Evolutionary conservation across 2,888 invertebrate genomes (phyloP), one percentile per base, ranked within the genome.

Genomic region (Trachelus tabidus): DNA sequence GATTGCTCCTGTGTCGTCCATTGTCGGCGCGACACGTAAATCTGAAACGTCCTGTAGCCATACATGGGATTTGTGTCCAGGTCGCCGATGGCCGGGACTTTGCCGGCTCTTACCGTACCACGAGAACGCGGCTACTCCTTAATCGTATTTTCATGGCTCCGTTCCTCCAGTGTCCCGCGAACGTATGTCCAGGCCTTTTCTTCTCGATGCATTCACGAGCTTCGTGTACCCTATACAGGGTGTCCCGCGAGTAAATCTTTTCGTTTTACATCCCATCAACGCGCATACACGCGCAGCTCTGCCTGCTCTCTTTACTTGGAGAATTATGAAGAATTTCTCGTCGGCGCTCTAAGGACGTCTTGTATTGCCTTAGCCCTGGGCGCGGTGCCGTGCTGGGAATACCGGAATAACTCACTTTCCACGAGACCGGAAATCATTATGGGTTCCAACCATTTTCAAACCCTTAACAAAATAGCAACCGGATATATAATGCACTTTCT

Each of bases 131-230:
- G 56, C 56, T 76, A 76, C 30, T 75, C 79, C 80, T 80, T 79
- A 80, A 83, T 83, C 82, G 83, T 83, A 83, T 83, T 83, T 83
- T 83, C 77, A 81, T 81, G 80, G 78, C 81, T 83, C 81, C 81
- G 81, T 83, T 81, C 80, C 82, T 77, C 35, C 75, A 75, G 71
- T 76, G 78, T 76, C 73, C 75, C 68, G 75, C 73, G 71, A 76
- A 56, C 73, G 75, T 75, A 73, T 30, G 71, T 78, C 76, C 68
- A 73, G 74, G 78, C 73, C 82, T 80, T 79, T 80, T 80, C 79
- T 78, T 76, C 73, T 76, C 56, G 76, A 73, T 80, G 79, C 80
- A 83, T 83, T 81, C 81, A 73, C 75, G 69, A 79, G 76, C 71
- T n/a, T 34, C 71, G 71, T 34, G 33, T 31, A 34, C 31, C 12